These are phyloP conservation scores for Erpornis zantholeuca DNA, from an alignment of 2,113 vertebrate species.

Conservation along the genomic window DNA sequence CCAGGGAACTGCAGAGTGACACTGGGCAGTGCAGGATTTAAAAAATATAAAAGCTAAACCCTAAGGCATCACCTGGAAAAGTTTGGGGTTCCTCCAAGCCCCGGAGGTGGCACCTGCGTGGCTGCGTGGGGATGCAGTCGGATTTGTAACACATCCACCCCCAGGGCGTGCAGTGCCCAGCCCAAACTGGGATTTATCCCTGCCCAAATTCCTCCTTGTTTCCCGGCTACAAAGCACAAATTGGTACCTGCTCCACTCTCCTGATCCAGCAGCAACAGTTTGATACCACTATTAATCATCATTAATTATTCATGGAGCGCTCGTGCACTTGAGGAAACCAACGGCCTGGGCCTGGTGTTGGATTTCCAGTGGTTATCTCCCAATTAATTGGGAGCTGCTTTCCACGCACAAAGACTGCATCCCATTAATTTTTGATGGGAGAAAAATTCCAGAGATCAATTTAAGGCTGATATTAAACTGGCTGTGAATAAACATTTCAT, in stretches of 20 bases:
- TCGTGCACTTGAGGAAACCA: conserved; percentile 3
- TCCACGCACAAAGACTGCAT: neutral
- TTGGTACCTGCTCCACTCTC: neutral
- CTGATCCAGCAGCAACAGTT: neutral
- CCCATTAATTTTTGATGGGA: conserved; percentile 12
- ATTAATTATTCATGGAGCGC: conserved; percentile 3
- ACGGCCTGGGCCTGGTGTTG: neutral
- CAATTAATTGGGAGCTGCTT: neutral
- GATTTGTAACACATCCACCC: fast-evolving
- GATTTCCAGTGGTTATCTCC: conserved; percentile 14
- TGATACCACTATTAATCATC: neutral
- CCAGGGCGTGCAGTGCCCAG: fast-evolving
- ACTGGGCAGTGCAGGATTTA: no score
- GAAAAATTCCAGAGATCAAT: conserved; percentile 23
- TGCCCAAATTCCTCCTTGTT: neutral
- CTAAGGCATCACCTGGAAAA: no score
- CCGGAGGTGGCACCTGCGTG: fast-evolving
- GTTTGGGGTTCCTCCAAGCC: neutral
- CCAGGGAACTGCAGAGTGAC: no score
- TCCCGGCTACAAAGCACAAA: neutral
- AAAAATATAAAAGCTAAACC: no score
- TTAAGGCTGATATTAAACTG: conserved; percentile 15
- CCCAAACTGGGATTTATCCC: fast-evolving
- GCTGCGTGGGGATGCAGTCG: fast-evolving
- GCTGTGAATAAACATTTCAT: conserved; percentile 37